Evolutionary conservation across 2,797 vertebrate genomes (phyloP).

Genomic region (Alfaro cultratus): DNA sequence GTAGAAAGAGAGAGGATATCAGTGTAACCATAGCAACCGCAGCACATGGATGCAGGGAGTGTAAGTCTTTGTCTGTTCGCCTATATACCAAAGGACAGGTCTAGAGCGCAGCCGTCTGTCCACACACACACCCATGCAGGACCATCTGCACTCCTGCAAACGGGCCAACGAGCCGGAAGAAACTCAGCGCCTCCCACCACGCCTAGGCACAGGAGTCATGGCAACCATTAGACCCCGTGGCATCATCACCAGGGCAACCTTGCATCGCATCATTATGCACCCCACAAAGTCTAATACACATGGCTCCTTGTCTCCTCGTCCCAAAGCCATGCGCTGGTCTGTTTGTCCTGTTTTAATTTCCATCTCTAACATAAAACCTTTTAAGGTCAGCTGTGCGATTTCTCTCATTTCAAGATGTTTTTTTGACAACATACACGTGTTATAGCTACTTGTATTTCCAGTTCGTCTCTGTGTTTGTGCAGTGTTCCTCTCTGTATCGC

Average conservation of each 20-base stretch:
- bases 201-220: slow-evolving; percentile 60
- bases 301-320: slow-evolving; percentile 24
- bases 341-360: slow-evolving; percentile 29
- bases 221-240: slow-evolving; percentile 69
- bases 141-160: slow-evolving; percentile 75
- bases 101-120: slow-evolving; percentile 58
- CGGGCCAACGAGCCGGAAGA: slow-evolving; percentile 67
- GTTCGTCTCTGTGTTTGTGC: not conserved
- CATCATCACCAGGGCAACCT: slow-evolving; percentile 68
- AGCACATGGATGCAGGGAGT: slow-evolving; percentile 64
- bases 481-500: not conserved
- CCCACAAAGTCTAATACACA: slow-evolving; percentile 49
- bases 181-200: slow-evolving; percentile 58
- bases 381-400: slow-evolving; percentile 16
- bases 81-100: slow-evolving; percentile 50
- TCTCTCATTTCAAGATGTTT: slow-evolving; percentile 17
- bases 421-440: slow-evolving; percentile 5
- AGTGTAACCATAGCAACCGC: slow-evolving; percentile 70
- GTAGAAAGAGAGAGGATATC: slow-evolving; percentile 33
- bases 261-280: slow-evolving; percentile 54
- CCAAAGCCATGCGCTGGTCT: slow-evolving; percentile 13
- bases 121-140: slow-evolving; percentile 25
- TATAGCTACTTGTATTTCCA: slow-evolving; percentile 2
- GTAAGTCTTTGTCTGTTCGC: slow-evolving; percentile 65
- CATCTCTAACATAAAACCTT: slow-evolving; percentile 25